phyloP scores from a whole-genome alignment of 2,113 vertebrate genomes.

The Periophthalmus modestus region DNA sequence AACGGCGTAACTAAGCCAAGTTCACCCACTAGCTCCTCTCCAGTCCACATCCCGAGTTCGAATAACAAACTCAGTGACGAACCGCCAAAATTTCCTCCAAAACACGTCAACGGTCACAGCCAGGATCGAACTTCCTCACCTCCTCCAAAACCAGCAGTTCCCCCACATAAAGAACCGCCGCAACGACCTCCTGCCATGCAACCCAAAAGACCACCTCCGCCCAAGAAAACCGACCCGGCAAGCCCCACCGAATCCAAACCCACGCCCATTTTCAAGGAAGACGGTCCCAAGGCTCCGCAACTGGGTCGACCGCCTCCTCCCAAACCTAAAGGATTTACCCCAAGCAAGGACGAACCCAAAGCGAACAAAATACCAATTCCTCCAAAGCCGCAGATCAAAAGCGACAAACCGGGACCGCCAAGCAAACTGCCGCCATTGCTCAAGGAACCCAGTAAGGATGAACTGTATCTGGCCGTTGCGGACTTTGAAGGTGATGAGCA shows the following conservation, averaged over 20 bases:
- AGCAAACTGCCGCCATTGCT: conserved; percentile 70
- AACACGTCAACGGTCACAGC: conserved; percentile 77
- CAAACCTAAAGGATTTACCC: conserved; percentile 83
- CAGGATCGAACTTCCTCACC: conserved; percentile 53
- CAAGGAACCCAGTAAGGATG: conserved; percentile 80
- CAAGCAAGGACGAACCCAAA: conserved; percentile 80
- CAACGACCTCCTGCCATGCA: too few species aligned
- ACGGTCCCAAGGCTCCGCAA: conserved; percentile 60
- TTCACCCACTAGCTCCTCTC: conserved; percentile 30
- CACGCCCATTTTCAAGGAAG: conserved; percentile 70
- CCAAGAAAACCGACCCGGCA: conserved; percentile 79
- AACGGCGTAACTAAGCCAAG: conserved; percentile 34
- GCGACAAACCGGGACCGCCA: conserved; percentile 80
- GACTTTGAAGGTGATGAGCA: conserved; percentile 95
- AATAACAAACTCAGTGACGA: conserved; percentile 69
- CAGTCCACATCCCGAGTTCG: conserved; percentile 37
- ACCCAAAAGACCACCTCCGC: too few species aligned
- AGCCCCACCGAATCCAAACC: conserved; percentile 75
- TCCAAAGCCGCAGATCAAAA: conserved; percentile 79
- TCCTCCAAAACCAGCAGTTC: conserved; percentile 52
- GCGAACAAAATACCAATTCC: conserved; percentile 75
- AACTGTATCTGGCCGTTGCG: conserved; percentile 91
- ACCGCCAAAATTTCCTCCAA: conserved; percentile 72
- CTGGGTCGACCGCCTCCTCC: conserved; percentile 88
- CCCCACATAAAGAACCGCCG: conserved; percentile 65